Evolutionary conservation across 1,140 invertebrate species (phyloP).

Genomic region (Triops longicaudatus): DNA sequence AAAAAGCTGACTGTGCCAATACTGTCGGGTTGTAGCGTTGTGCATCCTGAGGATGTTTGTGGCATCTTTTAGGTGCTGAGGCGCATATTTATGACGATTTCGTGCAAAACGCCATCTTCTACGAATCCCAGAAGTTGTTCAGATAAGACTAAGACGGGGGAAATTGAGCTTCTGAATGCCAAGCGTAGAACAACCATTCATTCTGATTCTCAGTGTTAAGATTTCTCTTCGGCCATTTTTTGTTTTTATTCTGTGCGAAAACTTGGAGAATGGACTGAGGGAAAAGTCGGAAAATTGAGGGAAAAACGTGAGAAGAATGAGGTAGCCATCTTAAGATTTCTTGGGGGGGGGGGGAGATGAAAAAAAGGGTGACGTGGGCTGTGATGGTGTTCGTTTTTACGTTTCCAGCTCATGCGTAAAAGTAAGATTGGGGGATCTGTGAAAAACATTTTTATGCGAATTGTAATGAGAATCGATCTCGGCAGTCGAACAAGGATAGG

Average conservation of each 20-base stretch:
- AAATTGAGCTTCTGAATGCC: not conserved
- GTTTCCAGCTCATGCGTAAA: too few relatives aligned
- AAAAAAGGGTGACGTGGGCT: too few relatives aligned
- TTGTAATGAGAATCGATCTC: too few relatives aligned
- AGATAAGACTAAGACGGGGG: not conserved
- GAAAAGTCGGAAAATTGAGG: not conserved
- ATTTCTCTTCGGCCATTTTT: not conserved
- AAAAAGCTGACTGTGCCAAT: slow-evolving; percentile 6
- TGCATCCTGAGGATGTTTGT: not conserved
- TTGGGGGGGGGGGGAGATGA: not conserved
- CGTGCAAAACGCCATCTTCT: slow-evolving; percentile 4
- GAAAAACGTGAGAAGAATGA: not conserved
- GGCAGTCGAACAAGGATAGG: too few relatives aligned
- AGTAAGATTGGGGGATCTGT: too few relatives aligned
- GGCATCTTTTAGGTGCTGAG: not conserved
- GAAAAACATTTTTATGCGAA: too few relatives aligned
- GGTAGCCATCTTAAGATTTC: not conserved
- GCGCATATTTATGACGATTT: not conserved
- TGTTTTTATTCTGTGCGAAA: not conserved
- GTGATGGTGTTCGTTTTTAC: too few relatives aligned
- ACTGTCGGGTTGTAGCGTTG: not conserved
- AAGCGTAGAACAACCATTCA: not conserved
- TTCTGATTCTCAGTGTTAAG: not conserved
- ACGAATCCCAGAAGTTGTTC: not conserved
- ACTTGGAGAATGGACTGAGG: not conserved